Percentiles rank a stretch among this genome's conserved stretches.
These are phyloP conservation scores for Triplophysa tibetana DNA, from an alignment of 2,113 vertebrate species.

Conservation along the genomic window DNA sequence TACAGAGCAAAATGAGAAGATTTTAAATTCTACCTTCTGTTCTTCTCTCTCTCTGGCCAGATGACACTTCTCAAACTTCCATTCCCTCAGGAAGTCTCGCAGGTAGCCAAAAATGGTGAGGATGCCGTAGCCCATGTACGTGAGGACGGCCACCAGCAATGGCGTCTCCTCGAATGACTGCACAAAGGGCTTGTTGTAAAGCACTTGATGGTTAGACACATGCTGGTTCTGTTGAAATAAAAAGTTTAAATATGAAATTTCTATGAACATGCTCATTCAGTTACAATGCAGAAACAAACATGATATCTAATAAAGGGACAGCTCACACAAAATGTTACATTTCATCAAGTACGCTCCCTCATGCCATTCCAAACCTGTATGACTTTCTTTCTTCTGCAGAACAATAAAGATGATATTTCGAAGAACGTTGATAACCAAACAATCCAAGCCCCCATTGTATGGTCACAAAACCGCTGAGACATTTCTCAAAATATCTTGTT, in stretches of 20 bases:
- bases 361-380: no score
- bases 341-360: no score
- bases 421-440: no score
- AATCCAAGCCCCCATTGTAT: no score
- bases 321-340: no score
- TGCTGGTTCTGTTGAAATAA: slow-evolving; percentile 76
- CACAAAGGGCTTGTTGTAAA: slow-evolving; percentile 88
- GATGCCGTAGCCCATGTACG: slow-evolving; percentile 95
- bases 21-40: slow-evolving; percentile 79
- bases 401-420: no score
- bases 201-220: slow-evolving; percentile 76
- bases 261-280: background rate
- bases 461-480: no score
- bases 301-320: no score
- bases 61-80: slow-evolving; percentile 93
- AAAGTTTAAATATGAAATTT: background rate
- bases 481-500: no score
- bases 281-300: background rate
- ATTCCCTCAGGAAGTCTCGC: slow-evolving; percentile 91
- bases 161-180: slow-evolving; percentile 95
- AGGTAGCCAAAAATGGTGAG: slow-evolving; percentile 97
- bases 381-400: no score
- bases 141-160: slow-evolving; percentile 93
- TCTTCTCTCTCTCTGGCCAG: slow-evolving; percentile 90
- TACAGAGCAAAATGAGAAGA: background rate